phyloP scores from a whole-genome alignment of 2,113 vertebrate genomes.

The Crypturellus undulatus region DNA sequence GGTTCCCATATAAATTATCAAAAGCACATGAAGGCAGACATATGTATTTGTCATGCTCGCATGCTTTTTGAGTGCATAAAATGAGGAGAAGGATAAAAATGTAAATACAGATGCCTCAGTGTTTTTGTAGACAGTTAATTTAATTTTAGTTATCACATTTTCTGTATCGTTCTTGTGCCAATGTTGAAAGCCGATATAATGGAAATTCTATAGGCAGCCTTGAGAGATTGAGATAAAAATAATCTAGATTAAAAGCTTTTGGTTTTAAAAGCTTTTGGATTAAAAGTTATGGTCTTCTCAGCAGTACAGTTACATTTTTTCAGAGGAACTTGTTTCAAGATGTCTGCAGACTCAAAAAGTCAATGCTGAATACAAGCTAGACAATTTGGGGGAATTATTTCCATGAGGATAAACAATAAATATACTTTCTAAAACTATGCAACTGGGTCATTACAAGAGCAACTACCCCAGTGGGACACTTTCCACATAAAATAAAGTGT shows the following conservation, averaged over 20 bases:
- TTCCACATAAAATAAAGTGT: background rate
- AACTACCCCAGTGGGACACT: background rate
- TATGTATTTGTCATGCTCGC: background rate
- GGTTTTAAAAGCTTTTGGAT: background rate
- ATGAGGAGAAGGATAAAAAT: background rate
- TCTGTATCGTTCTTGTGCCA: background rate
- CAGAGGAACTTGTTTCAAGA: background rate
- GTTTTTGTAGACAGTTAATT: background rate
- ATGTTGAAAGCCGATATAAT: background rate
- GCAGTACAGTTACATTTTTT: background rate
- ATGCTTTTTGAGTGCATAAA: background rate
- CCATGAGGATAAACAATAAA: background rate
- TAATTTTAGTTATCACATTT: background rate
- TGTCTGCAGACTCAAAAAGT: background rate
- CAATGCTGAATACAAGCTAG: background rate
- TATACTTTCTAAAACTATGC: background rate
- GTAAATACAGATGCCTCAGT: background rate
- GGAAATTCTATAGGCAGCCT: background rate
- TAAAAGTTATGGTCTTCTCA: background rate
- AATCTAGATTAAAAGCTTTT: background rate
- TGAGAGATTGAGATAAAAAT: background rate
- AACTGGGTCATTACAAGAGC: background rate
- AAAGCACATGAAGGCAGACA: fast-evolving
- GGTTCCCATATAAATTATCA: background rate
- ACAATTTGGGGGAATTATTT: background rate